Base-by-base conservation (phyloP, 1,140 invertebrate species). In the Drosophila pruinosa region DNA sequence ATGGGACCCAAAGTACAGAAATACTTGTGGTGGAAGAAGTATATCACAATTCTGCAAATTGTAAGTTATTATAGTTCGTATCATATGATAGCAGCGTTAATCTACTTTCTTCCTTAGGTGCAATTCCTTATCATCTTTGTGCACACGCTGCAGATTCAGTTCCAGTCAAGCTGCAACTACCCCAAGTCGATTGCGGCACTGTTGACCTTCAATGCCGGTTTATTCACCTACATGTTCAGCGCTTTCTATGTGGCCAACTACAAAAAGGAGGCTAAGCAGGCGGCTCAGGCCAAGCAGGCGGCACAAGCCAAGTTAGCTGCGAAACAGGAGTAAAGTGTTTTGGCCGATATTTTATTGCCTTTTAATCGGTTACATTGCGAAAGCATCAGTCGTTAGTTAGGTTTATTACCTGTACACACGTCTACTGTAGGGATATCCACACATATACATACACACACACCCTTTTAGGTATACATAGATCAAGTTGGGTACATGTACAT, bases 1-100 rank as follows among this genome's bases (percentile, higher is more conserved):
- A 92, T 97, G 67, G 96, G 97, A 19, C 96, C 97, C 1, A 92
- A 94, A 17, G 94, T 96, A 89, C 95, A 97, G 89, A 96, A 96
- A 82, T 97, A 96, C 90, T 92, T 98, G 2, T 98, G 97, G 97
- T 98, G 97, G 97, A 98, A 98, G 91, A 97, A 95, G 83, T 95
- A 98, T 85, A 93, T 98, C 6, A 98, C 97, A 0, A 93, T 93
- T 15, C 92, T 97, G 69, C 97, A 98, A 92, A 93, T 98, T 91
- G 94, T 97, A 89, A 93, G 93, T 92, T 1, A 4, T 4, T 12
- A 17, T 3, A n/a, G n/a, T n/a, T n/a, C n/a, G n/a, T n/a, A n/a
- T n/a, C n/a, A n/a, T n/a, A n/a, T n/a, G n/a, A n/a, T n/a, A n/a
- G n/a, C n/a, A n/a, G n/a, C n/a, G n/a, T 41, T n/a, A 0, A 26